Evolutionary conservation across 2,113 vertebrate species (phyloP).

Genomic region (Mola mola): DNA sequence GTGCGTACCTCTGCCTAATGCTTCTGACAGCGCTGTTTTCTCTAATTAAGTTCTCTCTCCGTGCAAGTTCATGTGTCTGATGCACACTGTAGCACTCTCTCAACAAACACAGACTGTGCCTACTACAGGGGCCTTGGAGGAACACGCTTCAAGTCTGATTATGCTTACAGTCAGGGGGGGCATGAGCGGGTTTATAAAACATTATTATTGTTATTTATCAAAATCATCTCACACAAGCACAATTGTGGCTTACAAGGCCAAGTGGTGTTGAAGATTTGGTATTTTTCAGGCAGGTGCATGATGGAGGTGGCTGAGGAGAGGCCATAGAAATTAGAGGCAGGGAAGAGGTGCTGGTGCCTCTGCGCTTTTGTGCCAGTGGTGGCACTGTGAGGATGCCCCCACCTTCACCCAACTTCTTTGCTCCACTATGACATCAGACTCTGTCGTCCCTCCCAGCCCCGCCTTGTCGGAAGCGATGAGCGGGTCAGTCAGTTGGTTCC

Average conservation of each 20-base stretch:
- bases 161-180: constrained; percentile 35
- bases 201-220: constrained; percentile 27
- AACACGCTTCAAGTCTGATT: constrained; percentile 67
- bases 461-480: constrained; percentile 87
- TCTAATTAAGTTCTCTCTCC: constrained; percentile 83
- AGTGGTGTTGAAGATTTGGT: constrained; percentile 10
- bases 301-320: constrained; percentile 13
- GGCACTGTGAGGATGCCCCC: constrained; percentile 29
- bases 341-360: constrained; percentile 35
- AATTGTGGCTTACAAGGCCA: constrained; percentile 12
- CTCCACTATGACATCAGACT: constrained; percentile 72
- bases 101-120: constrained; percentile 32
- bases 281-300: constrained; percentile 31
- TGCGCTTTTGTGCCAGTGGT: constrained; percentile 36
- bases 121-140: constrained; percentile 66
- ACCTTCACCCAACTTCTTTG: constrained; percentile 29
- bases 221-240: constrained; percentile 35
- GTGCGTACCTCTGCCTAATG: constrained; percentile 81
- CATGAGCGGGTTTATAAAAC: constrained; percentile 39
- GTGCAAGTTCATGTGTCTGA: constrained; percentile 72
- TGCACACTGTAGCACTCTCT: constrained; percentile 75
- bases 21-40: constrained; percentile 85
- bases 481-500: constrained; percentile 83
- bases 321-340: constrained; percentile 32
- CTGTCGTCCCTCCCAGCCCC: constrained; percentile 80